These are phyloP conservation scores for Manduca sexta DNA, from an alignment of 1,140 invertebrate species.

Conservation along the genomic window DNA sequence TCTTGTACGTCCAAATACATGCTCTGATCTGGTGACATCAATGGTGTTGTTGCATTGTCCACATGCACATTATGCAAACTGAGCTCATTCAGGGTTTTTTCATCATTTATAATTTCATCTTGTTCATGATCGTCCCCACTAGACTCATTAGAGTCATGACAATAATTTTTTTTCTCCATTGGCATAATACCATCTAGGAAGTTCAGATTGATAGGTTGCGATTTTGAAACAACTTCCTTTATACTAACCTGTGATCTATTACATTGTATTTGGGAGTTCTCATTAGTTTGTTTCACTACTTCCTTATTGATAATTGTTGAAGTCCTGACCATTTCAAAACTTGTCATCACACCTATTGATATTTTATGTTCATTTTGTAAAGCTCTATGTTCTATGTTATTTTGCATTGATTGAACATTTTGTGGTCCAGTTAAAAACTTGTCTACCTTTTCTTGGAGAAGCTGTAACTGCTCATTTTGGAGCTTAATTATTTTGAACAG, in stretches of 20 bases:
- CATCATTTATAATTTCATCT: slow-evolving; percentile 23
- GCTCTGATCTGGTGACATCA: slow-evolving; percentile 75
- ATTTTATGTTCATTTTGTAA: slow-evolving; percentile 76
- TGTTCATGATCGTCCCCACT: slow-evolving; percentile 1
- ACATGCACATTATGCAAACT: slow-evolving; percentile 74
- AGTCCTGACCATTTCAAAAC: slow-evolving; percentile 78
- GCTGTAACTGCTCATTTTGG: slow-evolving; percentile 73
- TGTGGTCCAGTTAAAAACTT: slow-evolving; percentile 51
- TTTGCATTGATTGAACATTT: slow-evolving; percentile 30
- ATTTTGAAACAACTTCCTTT: slow-evolving; percentile 47
- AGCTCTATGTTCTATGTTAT: slow-evolving; percentile 38
- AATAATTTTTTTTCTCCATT: slow-evolving; percentile 21
- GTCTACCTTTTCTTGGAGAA: slow-evolving; percentile 73
- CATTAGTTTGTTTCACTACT: slow-evolving; percentile 38
- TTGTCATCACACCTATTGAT: slow-evolving; percentile 81
- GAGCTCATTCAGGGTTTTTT: slow-evolving; percentile 68
- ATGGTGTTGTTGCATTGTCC: slow-evolving; percentile 68
- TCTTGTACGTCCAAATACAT: slow-evolving; percentile 77
- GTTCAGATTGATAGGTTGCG: slow-evolving; percentile 44
- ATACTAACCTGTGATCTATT: slow-evolving; percentile 57
- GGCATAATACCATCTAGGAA: slow-evolving; percentile 53
- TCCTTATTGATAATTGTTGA: slow-evolving; percentile 65
- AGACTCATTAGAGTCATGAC: slow-evolving; percentile 13
- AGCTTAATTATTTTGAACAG: slow-evolving; percentile 74
- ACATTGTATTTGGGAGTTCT: slow-evolving; percentile 53